These are phyloP conservation scores for Hyles lineata DNA, from an alignment of 2,888 invertebrate genomes.

Conservation along the genomic window DNA sequence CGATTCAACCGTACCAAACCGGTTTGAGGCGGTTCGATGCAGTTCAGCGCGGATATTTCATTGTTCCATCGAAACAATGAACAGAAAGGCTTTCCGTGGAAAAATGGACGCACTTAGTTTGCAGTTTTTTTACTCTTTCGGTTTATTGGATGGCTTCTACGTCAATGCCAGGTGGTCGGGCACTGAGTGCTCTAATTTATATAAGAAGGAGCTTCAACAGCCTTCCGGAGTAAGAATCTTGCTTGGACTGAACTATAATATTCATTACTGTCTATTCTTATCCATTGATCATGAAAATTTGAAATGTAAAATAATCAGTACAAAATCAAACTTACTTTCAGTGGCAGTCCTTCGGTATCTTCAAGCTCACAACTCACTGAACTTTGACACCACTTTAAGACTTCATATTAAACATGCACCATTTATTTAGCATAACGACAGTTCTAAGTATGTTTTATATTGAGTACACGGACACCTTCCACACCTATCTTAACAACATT, in stretches of 20 bases:
- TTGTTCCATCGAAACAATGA: constrained; percentile 40
- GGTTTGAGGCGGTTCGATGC: constrained; percentile 38
- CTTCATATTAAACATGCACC: too few relatives aligned
- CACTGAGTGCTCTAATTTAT: constrained; percentile 1
- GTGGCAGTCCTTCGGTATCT: too few relatives aligned
- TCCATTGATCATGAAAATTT: neutral
- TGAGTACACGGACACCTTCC: too few relatives aligned
- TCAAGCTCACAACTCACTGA: too few relatives aligned
- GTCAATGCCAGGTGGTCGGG: neutral
- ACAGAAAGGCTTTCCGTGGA: neutral
- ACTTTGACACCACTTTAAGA: too few relatives aligned
- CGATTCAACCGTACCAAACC: constrained; percentile 36
- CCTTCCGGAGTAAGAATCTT: neutral
- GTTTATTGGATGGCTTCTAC: neutral
- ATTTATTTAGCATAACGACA: too few relatives aligned
- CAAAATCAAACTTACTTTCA: too few relatives aligned
- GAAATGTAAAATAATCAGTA: too few relatives aligned
- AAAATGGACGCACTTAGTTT: neutral
- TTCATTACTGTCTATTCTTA: neutral
- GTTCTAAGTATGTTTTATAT: too few relatives aligned
- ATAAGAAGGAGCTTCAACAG: neutral
- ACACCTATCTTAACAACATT: too few relatives aligned
- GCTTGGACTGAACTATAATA: neutral
- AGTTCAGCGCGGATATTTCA: constrained; percentile 37
- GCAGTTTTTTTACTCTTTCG: neutral